A percentile compares a stretch with the other conserved stretches of the same genome.
phyloP scores from a whole-genome alignment of 2,113 vertebrate species.

The Hydrochoerus hydrochaeris region DNA sequence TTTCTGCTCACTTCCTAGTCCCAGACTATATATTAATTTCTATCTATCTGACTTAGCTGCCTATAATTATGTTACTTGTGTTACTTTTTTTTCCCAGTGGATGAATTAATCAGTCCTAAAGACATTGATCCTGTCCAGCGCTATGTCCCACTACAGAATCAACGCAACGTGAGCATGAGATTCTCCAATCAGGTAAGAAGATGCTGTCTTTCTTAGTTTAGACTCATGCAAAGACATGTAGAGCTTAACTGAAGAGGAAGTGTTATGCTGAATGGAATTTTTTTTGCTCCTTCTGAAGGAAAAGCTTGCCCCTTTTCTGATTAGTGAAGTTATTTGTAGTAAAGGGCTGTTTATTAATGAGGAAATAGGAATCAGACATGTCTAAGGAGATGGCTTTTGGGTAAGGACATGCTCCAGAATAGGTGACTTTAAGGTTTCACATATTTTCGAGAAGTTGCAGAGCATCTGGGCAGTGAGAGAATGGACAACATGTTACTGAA shows the following conservation, averaged over 20 bases:
- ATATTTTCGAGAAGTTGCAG: neutral
- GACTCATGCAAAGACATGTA: neutral
- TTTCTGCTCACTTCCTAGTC: neutral
- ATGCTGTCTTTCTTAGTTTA: neutral
- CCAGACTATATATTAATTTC: neutral
- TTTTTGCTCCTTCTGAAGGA: neutral
- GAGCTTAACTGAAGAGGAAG: neutral
- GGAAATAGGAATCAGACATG: neutral
- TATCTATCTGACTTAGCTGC: neutral
- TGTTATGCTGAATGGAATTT: neutral
- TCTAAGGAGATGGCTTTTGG: neutral
- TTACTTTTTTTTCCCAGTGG: constrained; percentile 87
- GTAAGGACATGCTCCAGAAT: neutral
- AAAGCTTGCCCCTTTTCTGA: neutral
- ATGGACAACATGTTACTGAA: neutral
- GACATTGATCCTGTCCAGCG: constrained; percentile 96
- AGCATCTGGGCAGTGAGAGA: too few relatives aligned
- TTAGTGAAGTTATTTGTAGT: constrained; percentile 12
- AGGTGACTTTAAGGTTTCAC: neutral
- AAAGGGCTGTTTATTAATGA: neutral
- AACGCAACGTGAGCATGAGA: constrained; percentile 97
- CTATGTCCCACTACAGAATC: constrained; percentile 90
- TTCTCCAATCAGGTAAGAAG: constrained; percentile 96
- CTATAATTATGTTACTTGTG: neutral
- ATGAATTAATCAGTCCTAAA: constrained; percentile 95